Percentiles rank a stretch among this genome's conserved stretches.
phyloP scores from a whole-genome alignment of 2,113 vertebrate species.

The Lepus americanus region DNA sequence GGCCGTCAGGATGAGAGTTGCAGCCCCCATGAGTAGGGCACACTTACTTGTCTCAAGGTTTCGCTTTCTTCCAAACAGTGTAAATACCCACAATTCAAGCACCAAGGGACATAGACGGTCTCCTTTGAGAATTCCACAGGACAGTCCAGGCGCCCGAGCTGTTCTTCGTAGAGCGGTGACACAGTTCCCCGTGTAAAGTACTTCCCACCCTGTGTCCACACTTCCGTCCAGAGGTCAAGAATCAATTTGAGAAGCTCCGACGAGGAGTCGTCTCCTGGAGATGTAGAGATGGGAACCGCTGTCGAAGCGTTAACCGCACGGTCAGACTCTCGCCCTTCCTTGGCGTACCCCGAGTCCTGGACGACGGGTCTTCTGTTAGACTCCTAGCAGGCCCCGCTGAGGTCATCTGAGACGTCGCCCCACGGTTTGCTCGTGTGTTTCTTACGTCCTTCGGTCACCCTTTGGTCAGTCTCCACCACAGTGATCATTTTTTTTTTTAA shows the following conservation, averaged over 20 bases:
- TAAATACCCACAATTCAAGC: slow-evolving; percentile 99
- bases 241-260: too few species aligned
- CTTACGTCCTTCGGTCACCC: not conserved
- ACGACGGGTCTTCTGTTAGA: slow-evolving; percentile 85
- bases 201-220: not conserved
- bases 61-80: slow-evolving; percentile 95
- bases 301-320: slow-evolving; percentile 96
- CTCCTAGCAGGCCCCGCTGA: not conserved
- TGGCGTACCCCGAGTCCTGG: too few species aligned
- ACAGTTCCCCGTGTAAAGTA: slow-evolving; percentile 91
- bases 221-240: not conserved
- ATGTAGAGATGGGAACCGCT: slow-evolving; percentile 94
- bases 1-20: slow-evolving; percentile 86
- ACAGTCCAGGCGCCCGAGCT: slow-evolving; percentile 95
- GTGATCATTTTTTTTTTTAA: not conserved
- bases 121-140: slow-evolving; percentile 98
- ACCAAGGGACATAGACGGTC: slow-evolving; percentile 97
- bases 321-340: slow-evolving; percentile 79
- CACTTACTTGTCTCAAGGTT: slow-evolving; percentile 85
- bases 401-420: too few species aligned
- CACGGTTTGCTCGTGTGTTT: not conserved
- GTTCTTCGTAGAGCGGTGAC: slow-evolving; percentile 96
- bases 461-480: not conserved
- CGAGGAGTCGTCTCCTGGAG: slow-evolving; percentile 82
- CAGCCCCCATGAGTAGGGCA: slow-evolving; percentile 82